Evolutionary conservation across 92 coral and sea anemone species (phyloP), one percentile per base, ranked within the genome.

Genomic region (Parazoanthus swiftii): DNA sequence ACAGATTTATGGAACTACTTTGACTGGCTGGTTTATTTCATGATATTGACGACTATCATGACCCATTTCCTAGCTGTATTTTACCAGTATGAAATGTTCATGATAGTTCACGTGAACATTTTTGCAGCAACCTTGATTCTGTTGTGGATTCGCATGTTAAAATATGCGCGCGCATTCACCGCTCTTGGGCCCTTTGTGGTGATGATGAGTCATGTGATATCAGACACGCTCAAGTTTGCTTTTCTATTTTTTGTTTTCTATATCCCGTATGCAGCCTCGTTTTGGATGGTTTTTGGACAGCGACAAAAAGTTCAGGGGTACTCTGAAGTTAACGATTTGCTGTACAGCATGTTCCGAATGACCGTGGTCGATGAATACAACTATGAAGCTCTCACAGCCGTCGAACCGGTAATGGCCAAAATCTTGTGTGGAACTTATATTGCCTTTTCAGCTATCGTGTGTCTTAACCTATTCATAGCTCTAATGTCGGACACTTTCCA

Each of bases 401-500:
- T 90, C 25, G 94, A 96, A 44, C 98, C 99, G 6, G 76, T 93
- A 66, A 96, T 96, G 99, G 90, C 99, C 43, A 94, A 95, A 85
- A 92, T 96, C 70, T 92, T 96, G 50, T 96, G 99, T 84, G 98
- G 99, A n/a, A 95, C 99, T 10, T 96, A 96, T 90, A 93, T 96
- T n/a, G 99, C 98, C 6, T 86, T 93, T 71, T 95, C 99, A 36
- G 96, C 98, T 0, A 89, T 96, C 56, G 91, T 95, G 42, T 95
- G 98, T 81, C 85, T 96, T 13, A 96, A 96, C 86, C 91, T 96
- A 33, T 93, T 96, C 75, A 96, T 96, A 76, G 99, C 99, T n/a
- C 71, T 96, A 67, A 94, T 96, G 93, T 96, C 99, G n/a, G 99
- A 95, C 81, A 96, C 99, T 0, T 96, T 96, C 78, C 99, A 96